Evolutionary conservation across 2,888 invertebrate species (phyloP).

Genomic region (Cheilosia impressa): DNA sequence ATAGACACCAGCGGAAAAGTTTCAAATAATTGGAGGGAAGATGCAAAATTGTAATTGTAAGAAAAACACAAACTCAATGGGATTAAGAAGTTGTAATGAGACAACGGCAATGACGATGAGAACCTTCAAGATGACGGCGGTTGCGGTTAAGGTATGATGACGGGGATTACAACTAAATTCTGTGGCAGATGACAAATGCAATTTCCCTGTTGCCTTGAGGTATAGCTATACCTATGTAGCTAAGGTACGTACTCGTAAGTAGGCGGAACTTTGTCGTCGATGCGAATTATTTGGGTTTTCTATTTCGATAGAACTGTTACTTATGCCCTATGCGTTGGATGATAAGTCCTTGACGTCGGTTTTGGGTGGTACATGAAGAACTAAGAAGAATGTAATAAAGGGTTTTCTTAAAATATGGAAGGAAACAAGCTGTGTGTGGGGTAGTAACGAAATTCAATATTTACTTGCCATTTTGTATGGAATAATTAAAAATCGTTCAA

Average conservation of each 20-base stretch:
- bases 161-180: conserved; percentile 13
- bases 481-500: too few species aligned
- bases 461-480: too few species aligned
- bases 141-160: conserved; percentile 34
- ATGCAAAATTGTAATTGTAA: conserved; percentile 55
- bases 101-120: conserved; percentile 8
- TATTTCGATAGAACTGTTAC: too few species aligned
- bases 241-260: not conserved
- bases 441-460: too few species aligned
- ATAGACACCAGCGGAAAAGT: conserved; percentile 17
- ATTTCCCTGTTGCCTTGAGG: conserved; percentile 23
- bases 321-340: too few species aligned
- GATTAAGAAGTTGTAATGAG: conserved; percentile 69
- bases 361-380: too few species aligned
- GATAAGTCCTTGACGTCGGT: too few species aligned
- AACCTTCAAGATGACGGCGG: not conserved
- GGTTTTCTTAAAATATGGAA: too few species aligned
- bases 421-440: too few species aligned
- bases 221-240: not conserved
- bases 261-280: conserved; percentile 22
- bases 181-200: conserved; percentile 24
- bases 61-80: conserved; percentile 57
- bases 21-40: conserved; percentile 46
- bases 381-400: too few species aligned
- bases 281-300: conserved; percentile 4